Percentiles rank a stretch among this genome's conserved stretches.
Evolutionary conservation across 2,113 vertebrate genomes (phyloP).

Genomic region (Uria aalge): DNA sequence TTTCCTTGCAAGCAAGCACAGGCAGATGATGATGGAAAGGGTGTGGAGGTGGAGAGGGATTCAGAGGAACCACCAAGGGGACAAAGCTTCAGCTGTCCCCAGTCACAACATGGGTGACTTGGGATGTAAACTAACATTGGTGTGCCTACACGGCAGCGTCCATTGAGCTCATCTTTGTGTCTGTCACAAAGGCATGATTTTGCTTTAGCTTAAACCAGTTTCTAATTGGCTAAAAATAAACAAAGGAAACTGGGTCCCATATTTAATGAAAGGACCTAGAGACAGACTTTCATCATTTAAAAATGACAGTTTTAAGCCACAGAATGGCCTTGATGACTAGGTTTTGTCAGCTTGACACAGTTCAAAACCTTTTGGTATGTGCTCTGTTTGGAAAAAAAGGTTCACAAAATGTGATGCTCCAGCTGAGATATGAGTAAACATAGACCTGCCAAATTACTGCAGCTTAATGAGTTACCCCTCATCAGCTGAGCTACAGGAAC

Average conservation of each 20-base stretch:
- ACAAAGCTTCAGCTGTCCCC: not conserved
- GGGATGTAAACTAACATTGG: not conserved
- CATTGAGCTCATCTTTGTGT: not conserved
- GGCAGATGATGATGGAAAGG: not conserved
- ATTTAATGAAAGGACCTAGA: not conserved
- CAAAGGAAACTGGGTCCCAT: not conserved
- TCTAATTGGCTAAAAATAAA: not conserved
- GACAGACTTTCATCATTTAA: not conserved
- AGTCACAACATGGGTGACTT: accelerated
- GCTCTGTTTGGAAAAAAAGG: not conserved
- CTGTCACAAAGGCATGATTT: not conserved
- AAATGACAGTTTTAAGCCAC: not conserved
- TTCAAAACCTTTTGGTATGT: not conserved
- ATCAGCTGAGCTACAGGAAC: not conserved
- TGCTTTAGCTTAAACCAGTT: not conserved
- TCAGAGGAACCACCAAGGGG: not conserved
- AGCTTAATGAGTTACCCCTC: not conserved
- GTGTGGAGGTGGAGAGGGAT: not conserved
- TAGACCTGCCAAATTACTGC: not conserved
- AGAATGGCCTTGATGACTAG: not conserved
- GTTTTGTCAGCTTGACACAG: not conserved
- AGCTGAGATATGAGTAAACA: not conserved
- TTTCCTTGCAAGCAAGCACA: not conserved
- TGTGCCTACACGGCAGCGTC: not conserved
- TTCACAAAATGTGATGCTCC: not conserved